Base-by-base conservation (phyloP, 2,888 invertebrate genomes). In the Parelbella ahira region DNA sequence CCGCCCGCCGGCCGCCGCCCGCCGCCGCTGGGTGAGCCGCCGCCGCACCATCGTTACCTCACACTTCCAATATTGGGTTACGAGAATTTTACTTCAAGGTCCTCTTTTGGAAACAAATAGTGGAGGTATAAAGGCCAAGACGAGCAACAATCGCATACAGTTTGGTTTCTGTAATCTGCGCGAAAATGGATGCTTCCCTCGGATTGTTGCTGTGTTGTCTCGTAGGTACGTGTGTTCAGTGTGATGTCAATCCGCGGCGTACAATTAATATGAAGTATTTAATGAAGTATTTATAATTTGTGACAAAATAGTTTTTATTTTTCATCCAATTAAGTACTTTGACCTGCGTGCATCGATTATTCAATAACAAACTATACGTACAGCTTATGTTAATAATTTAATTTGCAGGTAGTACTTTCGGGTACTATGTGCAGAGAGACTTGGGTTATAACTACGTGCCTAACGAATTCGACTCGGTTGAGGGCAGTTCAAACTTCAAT, bases 21-120 rank as follows among this genome's bases (percentile, higher is more conserved):
- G n/a, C n/a, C n/a, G n/a, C 66, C 69, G 60, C 70, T 79, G 86
- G 86, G 82, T 72, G 84, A 82, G 82, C 79, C 84, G 64, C 73
- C 64, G 56, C 65, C 58, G 54, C 59, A 59, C 61, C 69, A 78
- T 77, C 66, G 78, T 86, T 87, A 86, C 87, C 81, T 87, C 87
- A 87, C 69, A 81, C 83, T 77, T 77, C 75, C 86, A 79, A 87
- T 86, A 87, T 83, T 83, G 81, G 81, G 80, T 83, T 86, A 87
- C 87, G 80, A 86, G 83, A 82, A 86, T 80, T 82, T 82, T 82
- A 72, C 81, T 77, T 80, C 87, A 87, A 87, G 87, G 87, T 68
- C 74, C 70, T 64, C 78, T 72, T 80, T 83, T 83, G 69, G 87
- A 77, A 79, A 73, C 69, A 84, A 83, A 86, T 80, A 84, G 76